phyloP scores from a whole-genome alignment of 1,140 invertebrate species.

The Solenopsis fugax region DNA sequence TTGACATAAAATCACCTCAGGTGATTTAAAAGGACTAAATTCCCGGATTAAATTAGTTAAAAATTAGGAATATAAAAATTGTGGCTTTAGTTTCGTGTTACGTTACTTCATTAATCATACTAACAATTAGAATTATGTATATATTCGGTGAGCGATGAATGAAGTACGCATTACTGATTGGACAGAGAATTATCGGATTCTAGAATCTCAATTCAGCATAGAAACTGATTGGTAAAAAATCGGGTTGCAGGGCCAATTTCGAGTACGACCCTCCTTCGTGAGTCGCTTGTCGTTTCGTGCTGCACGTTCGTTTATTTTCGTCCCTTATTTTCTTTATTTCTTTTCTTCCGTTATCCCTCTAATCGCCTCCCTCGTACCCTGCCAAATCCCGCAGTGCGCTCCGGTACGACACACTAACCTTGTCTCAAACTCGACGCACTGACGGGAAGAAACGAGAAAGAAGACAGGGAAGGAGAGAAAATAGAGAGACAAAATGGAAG shows the following conservation, averaged over 20 bases:
- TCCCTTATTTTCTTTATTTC: slow-evolving; percentile 24
- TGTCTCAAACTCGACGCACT: slow-evolving; percentile 75
- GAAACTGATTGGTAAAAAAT: slow-evolving; percentile 36
- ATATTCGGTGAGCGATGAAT: neutral
- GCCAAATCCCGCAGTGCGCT: slow-evolving; percentile 64
- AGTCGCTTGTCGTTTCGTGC: slow-evolving; percentile 8
- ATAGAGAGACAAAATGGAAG: neutral
- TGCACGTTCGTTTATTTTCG: slow-evolving; percentile 19
- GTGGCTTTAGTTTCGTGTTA: neutral
- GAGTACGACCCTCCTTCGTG: slow-evolving; percentile 48
- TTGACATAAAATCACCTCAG: too few species aligned
- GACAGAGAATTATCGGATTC: neutral
- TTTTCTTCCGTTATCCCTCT: slow-evolving; percentile 20
- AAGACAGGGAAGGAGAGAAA: neutral
- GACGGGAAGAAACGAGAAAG: neutral
- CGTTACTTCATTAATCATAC: neutral
- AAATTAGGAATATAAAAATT: neutral
- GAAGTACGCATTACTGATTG: neutral
- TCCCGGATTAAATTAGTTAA: neutral
- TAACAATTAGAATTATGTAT: too few species aligned
- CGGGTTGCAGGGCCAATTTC: slow-evolving; percentile 49
- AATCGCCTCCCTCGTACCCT: slow-evolving; percentile 27
- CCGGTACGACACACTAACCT: slow-evolving; percentile 77
- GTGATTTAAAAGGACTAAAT: too few species aligned
- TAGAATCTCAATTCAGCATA: neutral